Conservation (phyloP, 1,140 invertebrate species). For the Archegozetes longisetosus region DNA sequence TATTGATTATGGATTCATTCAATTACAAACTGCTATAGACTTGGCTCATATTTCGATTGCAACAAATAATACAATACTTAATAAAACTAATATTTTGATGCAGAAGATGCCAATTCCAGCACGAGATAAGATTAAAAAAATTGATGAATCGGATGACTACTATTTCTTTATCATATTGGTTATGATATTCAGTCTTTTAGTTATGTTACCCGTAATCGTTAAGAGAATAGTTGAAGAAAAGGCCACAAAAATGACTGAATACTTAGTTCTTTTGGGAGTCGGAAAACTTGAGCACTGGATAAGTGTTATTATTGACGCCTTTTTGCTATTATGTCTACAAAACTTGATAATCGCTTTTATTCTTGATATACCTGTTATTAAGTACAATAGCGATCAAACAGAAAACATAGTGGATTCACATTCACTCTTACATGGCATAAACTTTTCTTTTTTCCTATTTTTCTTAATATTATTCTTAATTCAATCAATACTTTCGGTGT, state of each 20-base stretch:
- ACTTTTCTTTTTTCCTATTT: not conserved
- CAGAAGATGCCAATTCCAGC: too few species aligned
- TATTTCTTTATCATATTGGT: conserved; percentile 25
- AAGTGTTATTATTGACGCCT: not conserved
- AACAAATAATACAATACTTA: too few species aligned
- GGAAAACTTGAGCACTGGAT: not conserved
- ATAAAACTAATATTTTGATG: too few species aligned
- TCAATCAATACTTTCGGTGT: not conserved
- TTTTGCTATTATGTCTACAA: not conserved
- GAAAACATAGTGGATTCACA: too few species aligned
- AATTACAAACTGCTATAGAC: too few species aligned
- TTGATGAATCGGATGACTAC: conserved; percentile 23
- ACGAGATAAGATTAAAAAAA: too few species aligned
- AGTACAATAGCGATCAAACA: conserved; percentile 7
- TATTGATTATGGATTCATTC: too few species aligned
- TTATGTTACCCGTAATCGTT: not conserved
- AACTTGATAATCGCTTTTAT: not conserved
- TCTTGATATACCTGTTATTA: not conserved
- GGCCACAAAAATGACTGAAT: not conserved
- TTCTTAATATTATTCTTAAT: not conserved
- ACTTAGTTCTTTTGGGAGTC: not conserved
- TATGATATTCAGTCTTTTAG: conserved; percentile 17
- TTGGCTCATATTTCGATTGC: too few species aligned
- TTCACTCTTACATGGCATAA: not conserved
- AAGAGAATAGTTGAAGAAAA: not conserved